phyloP scores from a whole-genome alignment of 2,797 vertebrate species.

The Phylloscopus collybita region DNA sequence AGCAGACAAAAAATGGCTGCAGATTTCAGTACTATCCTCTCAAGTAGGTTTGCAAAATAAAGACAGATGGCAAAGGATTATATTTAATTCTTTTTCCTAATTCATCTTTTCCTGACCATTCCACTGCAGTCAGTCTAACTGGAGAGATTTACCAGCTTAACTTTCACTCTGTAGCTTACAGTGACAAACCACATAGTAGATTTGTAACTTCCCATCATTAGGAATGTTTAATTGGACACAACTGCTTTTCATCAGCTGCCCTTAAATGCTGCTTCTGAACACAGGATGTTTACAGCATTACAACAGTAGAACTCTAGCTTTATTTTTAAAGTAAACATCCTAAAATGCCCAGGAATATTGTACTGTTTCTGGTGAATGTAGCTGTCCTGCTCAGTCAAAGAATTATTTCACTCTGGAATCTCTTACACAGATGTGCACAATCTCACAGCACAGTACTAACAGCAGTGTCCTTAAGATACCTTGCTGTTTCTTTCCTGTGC shows the following conservation, averaged over 20 bases:
- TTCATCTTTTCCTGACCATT: slow-evolving; percentile 15
- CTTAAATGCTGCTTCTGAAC: background rate
- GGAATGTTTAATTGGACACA: background rate
- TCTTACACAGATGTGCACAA: background rate
- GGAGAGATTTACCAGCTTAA: slow-evolving; percentile 22
- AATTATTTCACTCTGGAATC: background rate
- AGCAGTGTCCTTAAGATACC: background rate
- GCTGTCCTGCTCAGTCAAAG: background rate
- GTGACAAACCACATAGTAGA: background rate
- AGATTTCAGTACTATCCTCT: background rate
- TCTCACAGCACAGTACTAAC: background rate
- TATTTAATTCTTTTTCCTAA: slow-evolving; percentile 24
- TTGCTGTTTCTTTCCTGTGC: background rate
- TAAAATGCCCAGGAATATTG: background rate
- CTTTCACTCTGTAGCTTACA: background rate
- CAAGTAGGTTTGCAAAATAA: slow-evolving; percentile 46
- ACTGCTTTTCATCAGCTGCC: slow-evolving; percentile 22
- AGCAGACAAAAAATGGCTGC: slow-evolving; percentile 17
- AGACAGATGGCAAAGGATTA: slow-evolving; percentile 56
- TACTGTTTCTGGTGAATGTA: background rate
- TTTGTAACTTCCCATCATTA: slow-evolving; percentile 18
- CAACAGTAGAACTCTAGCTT: background rate
- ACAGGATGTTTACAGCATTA: background rate
- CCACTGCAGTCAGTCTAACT: background rate
- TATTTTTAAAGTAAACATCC: slow-evolving; percentile 16